Evolutionary conservation across 2,113 vertebrate genomes (phyloP), one percentile per base, ranked within the genome.

Genomic region (Ctenomys sociabilis): DNA sequence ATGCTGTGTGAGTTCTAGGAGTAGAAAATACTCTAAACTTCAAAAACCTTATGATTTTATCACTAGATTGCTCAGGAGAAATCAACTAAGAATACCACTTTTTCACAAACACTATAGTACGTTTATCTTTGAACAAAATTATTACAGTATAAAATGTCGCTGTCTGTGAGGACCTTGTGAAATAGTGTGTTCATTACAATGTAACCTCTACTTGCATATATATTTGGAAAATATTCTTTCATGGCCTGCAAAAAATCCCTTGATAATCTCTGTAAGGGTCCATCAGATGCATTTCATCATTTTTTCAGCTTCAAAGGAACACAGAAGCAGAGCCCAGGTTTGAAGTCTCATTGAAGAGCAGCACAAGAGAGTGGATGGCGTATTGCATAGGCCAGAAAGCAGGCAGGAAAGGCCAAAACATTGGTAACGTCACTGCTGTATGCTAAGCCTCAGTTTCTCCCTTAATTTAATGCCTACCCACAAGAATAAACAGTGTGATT

Each of bases 11-110:
- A 95, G 30, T 57, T 91, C 73, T 83, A 83, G 49, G 88, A 96
- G 52, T 96, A 57, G 72, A 90, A 94, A 82, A 92, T 64, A 85
- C 81, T 91, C 84, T 95, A 95, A 96, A 88, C 40, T 90, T 95
- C 72, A 83, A 96, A 97, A 96, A 83, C 57, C 35, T 12, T 91
- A 66, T 82, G 77, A 61, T 94, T 97, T 97, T 94, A 88, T 94
- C 87, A 94, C 92, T 96, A 89, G 85, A 85, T 91, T 0, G 1
- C 40, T 92, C 66, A 81, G 82, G 12, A 93, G 93, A 92, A 95
- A 95, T 63, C 17, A 61, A 73, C 16, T 95, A 64, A 24, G 77
- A 84, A 85, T 72, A 66, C 19, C 22, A 14, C 24, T 93, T 92
- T 95, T 72, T 61, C 88, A 87, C 75, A 90, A 80, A 80, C 7